Conservation (phyloP, 2,888 invertebrate species). For the Myathropa florea region DNA sequence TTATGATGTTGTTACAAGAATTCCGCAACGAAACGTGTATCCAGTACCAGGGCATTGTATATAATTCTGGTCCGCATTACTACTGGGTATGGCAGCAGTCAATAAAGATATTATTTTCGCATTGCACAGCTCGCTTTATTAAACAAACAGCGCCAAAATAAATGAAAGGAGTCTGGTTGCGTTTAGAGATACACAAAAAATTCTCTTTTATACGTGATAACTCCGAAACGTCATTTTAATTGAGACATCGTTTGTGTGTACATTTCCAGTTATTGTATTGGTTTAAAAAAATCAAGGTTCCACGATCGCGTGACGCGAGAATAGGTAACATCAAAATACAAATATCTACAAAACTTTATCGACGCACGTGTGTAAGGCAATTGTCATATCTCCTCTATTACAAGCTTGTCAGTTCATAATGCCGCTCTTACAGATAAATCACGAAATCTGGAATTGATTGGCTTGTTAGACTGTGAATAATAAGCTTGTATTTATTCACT, state of each 20-base stretch:
- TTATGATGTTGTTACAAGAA: conserved; percentile 14
- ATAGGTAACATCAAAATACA: background rate
- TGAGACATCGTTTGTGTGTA: background rate
- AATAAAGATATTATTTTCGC: conserved; percentile 25
- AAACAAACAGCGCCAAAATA: background rate
- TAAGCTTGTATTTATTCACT: too few relatives aligned
- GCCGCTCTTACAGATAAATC: background rate
- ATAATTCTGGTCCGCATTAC: background rate
- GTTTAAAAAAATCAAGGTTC: background rate
- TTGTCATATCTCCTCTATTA: background rate
- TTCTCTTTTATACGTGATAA: background rate
- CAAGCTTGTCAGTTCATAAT: background rate
- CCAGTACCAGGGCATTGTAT: too few relatives aligned
- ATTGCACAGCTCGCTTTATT: background rate
- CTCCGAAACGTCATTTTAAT: background rate
- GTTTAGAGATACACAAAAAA: background rate
- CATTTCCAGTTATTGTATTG: background rate
- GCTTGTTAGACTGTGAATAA: background rate
- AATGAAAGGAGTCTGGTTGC: background rate
- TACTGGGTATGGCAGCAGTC: background rate
- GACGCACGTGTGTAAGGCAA: background rate
- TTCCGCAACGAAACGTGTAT: background rate
- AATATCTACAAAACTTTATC: background rate
- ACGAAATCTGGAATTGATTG: background rate
- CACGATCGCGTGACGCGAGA: conserved; percentile 1